A percentile compares a stretch with the other conserved stretches of the same genome.
phyloP scores from a whole-genome alignment of 2,888 invertebrate genomes.

The Gortyna flavago region DNA sequence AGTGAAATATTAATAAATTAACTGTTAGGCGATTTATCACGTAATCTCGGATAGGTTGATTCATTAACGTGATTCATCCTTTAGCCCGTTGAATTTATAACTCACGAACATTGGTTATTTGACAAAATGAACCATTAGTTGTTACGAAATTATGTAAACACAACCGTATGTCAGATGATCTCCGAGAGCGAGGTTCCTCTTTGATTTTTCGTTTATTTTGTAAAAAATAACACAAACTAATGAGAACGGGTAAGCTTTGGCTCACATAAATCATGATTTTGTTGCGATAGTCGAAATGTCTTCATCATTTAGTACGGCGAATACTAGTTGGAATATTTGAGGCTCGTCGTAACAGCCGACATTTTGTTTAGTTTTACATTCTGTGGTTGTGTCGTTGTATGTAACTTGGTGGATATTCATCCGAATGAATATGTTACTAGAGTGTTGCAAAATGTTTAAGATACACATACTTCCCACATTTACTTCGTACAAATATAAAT shows the following conservation, averaged over 20 bases:
- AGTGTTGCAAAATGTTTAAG: neutral
- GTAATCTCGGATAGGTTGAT: constrained; percentile 82
- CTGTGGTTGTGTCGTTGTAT: constrained; percentile 26
- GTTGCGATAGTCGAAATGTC: constrained; percentile 67
- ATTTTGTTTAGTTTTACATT: constrained; percentile 54
- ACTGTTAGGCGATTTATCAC: constrained; percentile 83
- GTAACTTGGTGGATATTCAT: constrained; percentile 4
- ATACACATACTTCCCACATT: neutral
- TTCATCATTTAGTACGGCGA: constrained; percentile 63
- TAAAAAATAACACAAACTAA: constrained; percentile 67
- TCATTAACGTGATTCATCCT: constrained; percentile 82
- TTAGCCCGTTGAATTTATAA: constrained; percentile 63
- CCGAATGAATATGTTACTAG: neutral
- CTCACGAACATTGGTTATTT: constrained; percentile 74
- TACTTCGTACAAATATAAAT: neutral
- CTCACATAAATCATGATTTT: constrained; percentile 66
- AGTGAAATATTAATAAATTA: constrained; percentile 83
- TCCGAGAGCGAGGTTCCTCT: constrained; percentile 59
- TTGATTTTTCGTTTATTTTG: constrained; percentile 67
- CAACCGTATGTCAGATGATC: constrained; percentile 73
- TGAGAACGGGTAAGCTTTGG: constrained; percentile 57
- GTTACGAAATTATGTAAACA: constrained; percentile 83
- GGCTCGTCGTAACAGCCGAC: constrained; percentile 52
- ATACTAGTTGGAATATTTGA: constrained; percentile 61
- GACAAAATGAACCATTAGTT: constrained; percentile 84